phyloP scores from a whole-genome alignment of 2,113 vertebrate genomes.

The Mandrillus leucophaeus region DNA sequence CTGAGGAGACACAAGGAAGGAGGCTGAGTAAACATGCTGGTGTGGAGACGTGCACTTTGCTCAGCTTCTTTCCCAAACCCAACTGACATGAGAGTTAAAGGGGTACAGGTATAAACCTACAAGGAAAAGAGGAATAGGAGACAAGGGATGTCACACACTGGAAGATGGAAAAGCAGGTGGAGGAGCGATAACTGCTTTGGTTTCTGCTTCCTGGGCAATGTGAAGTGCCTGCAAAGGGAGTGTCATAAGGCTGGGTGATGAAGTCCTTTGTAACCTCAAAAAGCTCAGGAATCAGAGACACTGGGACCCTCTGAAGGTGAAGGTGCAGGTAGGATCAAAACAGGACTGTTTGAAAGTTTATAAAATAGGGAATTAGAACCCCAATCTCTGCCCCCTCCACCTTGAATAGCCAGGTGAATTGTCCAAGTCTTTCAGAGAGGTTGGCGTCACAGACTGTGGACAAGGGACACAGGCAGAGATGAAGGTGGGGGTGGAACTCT shows the following conservation, averaged over 20 bases:
- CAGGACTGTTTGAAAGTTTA: not conserved
- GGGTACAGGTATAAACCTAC: not conserved
- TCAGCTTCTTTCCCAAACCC: not conserved
- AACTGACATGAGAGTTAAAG: not conserved
- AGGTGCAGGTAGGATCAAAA: not conserved
- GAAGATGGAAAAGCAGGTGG: not conserved
- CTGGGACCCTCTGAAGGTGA: not conserved
- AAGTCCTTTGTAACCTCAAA: not conserved
- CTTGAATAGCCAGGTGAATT: not conserved
- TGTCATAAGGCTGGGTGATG: not conserved
- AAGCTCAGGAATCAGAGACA: not conserved
- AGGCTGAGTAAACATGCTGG: not conserved
- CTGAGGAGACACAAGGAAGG: not conserved
- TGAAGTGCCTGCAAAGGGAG: not conserved
- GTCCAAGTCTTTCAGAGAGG: not conserved
- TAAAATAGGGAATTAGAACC: not conserved
- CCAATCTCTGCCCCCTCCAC: not conserved
- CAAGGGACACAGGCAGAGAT: not conserved
- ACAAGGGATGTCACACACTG: fast-evolving
- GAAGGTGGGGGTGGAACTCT: no score
- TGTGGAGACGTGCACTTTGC: not conserved
- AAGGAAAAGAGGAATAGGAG: not conserved
- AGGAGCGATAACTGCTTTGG: not conserved
- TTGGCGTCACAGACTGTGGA: not conserved
- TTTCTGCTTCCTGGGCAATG: not conserved